Percentiles rank a stretch among this genome's conserved stretches.
These are phyloP conservation scores for Sphaerodactylus townsendi DNA, from an alignment of 2,113 vertebrate genomes.

Conservation along the genomic window DNA sequence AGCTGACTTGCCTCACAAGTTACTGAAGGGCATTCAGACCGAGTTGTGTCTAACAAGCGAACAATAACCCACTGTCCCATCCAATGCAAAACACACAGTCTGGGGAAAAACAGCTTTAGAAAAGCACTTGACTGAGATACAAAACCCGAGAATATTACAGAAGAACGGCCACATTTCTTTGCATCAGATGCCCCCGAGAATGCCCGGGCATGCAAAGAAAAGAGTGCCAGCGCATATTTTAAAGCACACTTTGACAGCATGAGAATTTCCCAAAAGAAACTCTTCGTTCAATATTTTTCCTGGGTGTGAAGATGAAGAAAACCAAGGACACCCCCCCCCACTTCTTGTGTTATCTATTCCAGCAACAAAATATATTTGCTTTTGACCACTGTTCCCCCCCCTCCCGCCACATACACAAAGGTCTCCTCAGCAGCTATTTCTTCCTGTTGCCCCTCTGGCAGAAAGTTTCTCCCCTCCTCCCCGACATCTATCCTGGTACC, in stretches of 20 bases:
- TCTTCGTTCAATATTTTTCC: not conserved
- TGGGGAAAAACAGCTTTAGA: conserved; percentile 75
- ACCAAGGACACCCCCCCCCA: conserved; percentile 15
- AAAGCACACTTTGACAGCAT: not conserved
- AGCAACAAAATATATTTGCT: not conserved
- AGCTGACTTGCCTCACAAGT: conserved; percentile 87
- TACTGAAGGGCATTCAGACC: conserved; percentile 89
- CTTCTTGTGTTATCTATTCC: not conserved
- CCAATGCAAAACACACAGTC: conserved; percentile 74
- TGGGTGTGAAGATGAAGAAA: conserved; percentile 6
- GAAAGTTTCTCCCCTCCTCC: not conserved
- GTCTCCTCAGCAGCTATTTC: not conserved
- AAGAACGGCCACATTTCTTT: conserved; percentile 22
- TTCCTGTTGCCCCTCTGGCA: not conserved
- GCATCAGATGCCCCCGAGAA: conserved; percentile 27
- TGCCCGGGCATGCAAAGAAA: not conserved
- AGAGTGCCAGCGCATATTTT: not conserved
- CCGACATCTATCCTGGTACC: not conserved
- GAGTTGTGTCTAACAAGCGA: conserved; percentile 80
- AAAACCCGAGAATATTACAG: conserved; percentile 52
- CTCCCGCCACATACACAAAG: too few species aligned
- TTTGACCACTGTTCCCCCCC: not conserved
- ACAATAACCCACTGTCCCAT: conserved; percentile 85
- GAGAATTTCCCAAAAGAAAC: conserved; percentile 22
- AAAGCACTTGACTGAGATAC: conserved; percentile 68